phyloP scores from a whole-genome alignment of 2,113 vertebrate species.

The Labeo rohita region DNA sequence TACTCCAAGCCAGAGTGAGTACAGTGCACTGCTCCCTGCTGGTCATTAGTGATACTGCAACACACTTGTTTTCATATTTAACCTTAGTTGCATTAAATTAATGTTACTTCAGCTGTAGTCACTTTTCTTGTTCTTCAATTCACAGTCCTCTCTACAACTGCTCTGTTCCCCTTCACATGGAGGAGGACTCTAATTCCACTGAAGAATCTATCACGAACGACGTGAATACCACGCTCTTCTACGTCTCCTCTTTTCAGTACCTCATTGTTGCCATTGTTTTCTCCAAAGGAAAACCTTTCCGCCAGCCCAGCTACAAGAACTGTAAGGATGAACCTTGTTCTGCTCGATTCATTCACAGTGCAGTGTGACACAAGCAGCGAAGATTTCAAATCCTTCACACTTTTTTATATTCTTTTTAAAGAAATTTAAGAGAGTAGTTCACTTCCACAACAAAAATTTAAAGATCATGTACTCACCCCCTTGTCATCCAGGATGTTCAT shows the following conservation, averaged over 20 bases:
- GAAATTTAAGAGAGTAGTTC: too few relatives aligned
- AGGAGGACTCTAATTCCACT: constrained; percentile 70
- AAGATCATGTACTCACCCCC: too few relatives aligned
- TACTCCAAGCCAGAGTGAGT: constrained; percentile 88
- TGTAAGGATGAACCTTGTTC: constrained; percentile 74
- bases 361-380: background rate
- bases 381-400: background rate
- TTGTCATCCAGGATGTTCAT: too few relatives aligned
- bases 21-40: background rate
- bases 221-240: constrained; percentile 98
- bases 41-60: background rate
- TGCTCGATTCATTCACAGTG: background rate
- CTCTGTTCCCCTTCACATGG: constrained; percentile 63
- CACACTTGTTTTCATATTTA: background rate
- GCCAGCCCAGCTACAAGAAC: constrained; percentile 96
- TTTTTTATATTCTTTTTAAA: background rate
- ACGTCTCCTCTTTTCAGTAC: constrained; percentile 96
- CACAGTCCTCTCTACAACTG: constrained; percentile 81
- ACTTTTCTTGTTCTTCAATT: constrained; percentile 35
- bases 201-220: constrained; percentile 88
- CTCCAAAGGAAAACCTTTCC: constrained; percentile 97
- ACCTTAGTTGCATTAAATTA: background rate
- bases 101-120: background rate
- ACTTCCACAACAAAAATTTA: too few relatives aligned
- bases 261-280: constrained; percentile 94